Percentiles rank a stretch among this genome's conserved stretches.
These are phyloP conservation scores for Dinothrombium tinctorium DNA, from an alignment of 1,140 invertebrate genomes.

Conservation along the genomic window DNA sequence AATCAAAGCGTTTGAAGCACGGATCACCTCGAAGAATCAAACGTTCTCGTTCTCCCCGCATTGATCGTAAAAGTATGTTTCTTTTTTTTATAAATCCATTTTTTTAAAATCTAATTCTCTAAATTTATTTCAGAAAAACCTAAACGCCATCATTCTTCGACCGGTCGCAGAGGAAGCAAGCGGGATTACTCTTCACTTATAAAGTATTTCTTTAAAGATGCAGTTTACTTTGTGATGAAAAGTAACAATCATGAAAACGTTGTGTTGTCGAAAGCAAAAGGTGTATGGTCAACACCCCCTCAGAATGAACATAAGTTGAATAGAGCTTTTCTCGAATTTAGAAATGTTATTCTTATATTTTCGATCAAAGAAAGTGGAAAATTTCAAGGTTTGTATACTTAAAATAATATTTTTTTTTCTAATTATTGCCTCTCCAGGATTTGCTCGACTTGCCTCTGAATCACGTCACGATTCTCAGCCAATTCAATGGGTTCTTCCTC, in stretches of 20 bases:
- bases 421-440: constrained; percentile 36
- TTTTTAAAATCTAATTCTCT: background rate
- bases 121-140: background rate
- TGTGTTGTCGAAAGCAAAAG: constrained; percentile 72
- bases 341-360: constrained; percentile 86
- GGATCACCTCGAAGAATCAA: background rate
- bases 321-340: constrained; percentile 64
- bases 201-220: constrained; percentile 81
- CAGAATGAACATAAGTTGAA: constrained; percentile 91
- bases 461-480: constrained; percentile 65
- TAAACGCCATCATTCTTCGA: constrained; percentile 7
- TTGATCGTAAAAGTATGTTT: background rate
- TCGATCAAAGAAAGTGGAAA: constrained; percentile 93
- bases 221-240: constrained; percentile 89
- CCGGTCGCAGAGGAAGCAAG: background rate
- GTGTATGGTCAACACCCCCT: constrained; percentile 89
- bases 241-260: constrained; percentile 95
- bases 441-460: constrained; percentile 62
- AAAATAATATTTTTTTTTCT: background rate
- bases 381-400: constrained; percentile 27
- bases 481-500: constrained; percentile 85
- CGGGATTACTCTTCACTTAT: constrained; percentile 59
- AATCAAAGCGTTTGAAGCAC: background rate
- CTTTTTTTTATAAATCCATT: background rate
- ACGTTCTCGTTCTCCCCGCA: background rate